Conservation (phyloP, 2,113 vertebrate species). For the Erpornis zantholeuca region DNA sequence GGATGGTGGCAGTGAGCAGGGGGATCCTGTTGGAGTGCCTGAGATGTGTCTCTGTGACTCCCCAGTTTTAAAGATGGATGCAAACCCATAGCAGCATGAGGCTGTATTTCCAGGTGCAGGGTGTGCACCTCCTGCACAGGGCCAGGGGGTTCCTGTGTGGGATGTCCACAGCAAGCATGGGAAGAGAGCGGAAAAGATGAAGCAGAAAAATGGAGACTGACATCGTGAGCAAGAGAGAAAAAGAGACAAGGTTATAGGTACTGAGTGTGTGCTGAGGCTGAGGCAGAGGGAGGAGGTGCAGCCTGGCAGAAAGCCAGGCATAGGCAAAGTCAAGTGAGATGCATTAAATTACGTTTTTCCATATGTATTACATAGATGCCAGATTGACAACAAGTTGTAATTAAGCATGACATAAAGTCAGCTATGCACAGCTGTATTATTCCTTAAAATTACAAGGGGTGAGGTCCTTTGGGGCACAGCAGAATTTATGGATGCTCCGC, state of each 20-base stretch:
- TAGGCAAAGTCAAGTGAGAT: not conserved
- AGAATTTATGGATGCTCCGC: not conserved
- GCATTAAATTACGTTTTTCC: not conserved
- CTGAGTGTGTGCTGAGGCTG: not conserved
- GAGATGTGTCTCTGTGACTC: not conserved
- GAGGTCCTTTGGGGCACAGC: not conserved
- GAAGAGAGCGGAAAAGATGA: not conserved
- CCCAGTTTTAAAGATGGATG: not conserved
- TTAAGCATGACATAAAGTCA: conserved; percentile 4
- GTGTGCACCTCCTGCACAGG: not conserved
- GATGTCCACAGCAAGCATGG: not conserved
- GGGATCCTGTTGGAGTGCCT: not conserved
- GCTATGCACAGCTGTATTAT: conserved; percentile 24
- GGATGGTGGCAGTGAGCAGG: fast-evolving
- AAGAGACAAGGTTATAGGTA: not conserved
- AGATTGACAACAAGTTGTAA: not conserved
- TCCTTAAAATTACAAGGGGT: conserved; percentile 15
- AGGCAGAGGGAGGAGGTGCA: not conserved
- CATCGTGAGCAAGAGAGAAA: not conserved
- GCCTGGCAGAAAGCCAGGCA: not conserved
- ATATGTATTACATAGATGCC: not conserved
- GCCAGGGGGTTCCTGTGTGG: fast-evolving
- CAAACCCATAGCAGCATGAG: fast-evolving
- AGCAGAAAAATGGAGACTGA: not conserved
- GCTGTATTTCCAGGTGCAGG: not conserved